Percentiles rank a stretch among this genome's conserved stretches.
phyloP scores from a whole-genome alignment of 2,797 vertebrate genomes.

The Morelia viridis region DNA sequence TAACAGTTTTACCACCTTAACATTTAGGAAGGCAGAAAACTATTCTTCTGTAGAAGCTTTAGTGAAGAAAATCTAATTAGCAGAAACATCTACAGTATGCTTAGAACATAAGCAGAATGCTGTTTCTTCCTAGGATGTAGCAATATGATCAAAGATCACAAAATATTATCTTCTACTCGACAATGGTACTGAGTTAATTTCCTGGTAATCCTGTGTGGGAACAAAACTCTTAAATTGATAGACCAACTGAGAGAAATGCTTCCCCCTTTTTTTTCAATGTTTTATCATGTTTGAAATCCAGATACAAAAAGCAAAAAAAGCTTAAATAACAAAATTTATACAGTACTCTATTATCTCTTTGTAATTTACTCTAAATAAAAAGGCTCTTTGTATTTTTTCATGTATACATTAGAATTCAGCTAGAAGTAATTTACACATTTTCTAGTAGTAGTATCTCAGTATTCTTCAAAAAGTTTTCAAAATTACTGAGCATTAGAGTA shows the following conservation, averaged over 20 bases:
- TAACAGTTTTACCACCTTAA: not conserved
- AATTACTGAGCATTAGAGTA: not conserved
- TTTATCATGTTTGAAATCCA: not conserved
- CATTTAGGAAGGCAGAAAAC: not conserved
- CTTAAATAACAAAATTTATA: not conserved
- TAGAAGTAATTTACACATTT: not conserved
- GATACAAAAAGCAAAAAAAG: not conserved
- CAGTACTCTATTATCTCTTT: not conserved
- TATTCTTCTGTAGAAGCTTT: not conserved
- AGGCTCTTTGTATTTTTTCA: not conserved
- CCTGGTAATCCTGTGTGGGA: not conserved
- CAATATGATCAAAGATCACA: conserved; percentile 4
- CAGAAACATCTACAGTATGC: not conserved
- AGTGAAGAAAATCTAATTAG: not conserved
- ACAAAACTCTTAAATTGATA: not conserved
- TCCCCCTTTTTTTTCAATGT: not conserved
- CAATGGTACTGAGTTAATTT: not conserved
- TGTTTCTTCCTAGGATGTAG: not conserved
- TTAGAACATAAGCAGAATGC: not conserved
- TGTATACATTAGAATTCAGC: not conserved
- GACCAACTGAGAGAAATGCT: not conserved
- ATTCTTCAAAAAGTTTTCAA: not conserved
- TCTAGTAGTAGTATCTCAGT: not conserved
- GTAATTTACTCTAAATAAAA: not conserved
- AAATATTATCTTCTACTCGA: not conserved